phyloP scores from a whole-genome alignment of 2,113 vertebrate genomes.

The Thamnophis sirtalis region DNA sequence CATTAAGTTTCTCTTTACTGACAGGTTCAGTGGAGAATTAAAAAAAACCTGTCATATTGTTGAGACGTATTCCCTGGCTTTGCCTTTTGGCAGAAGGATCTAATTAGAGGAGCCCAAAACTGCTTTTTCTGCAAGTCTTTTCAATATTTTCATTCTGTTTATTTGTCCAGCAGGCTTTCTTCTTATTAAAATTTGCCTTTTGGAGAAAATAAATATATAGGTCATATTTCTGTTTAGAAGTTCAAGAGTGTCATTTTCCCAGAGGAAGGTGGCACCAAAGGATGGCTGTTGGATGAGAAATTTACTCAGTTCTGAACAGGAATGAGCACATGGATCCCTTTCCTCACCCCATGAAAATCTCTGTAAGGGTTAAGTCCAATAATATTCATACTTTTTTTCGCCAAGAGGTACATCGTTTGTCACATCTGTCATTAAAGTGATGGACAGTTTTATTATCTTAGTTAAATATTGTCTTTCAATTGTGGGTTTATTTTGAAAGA shows the following conservation, averaged over 20 bases:
- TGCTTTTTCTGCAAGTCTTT: constrained; percentile 59
- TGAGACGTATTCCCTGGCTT: constrained; percentile 46
- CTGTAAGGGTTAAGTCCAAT: not conserved
- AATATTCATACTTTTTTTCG: not conserved
- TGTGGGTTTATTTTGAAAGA: not conserved
- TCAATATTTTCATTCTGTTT: constrained; percentile 48
- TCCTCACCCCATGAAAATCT: not conserved
- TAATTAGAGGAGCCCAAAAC: constrained; percentile 53
- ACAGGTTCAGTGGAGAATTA: constrained; percentile 33
- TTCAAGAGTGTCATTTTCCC: constrained; percentile 41
- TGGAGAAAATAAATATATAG: constrained; percentile 39
- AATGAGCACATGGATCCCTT: not conserved
- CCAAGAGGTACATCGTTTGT: not conserved
- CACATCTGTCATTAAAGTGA: not conserved
- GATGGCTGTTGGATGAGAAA: constrained; percentile 18
- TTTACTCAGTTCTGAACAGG: not conserved
- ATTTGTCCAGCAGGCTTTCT: constrained; percentile 57
- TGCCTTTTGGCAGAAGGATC: constrained; percentile 55
- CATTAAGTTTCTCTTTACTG: constrained; percentile 50
- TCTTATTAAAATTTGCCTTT: constrained; percentile 46
- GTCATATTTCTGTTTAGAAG: constrained; percentile 30
- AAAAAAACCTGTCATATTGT: constrained; percentile 32
- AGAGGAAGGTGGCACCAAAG: constrained; percentile 23
- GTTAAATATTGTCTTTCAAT: not conserved
- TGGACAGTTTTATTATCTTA: not conserved